Conservation (phyloP, 2,113 vertebrate genomes). For the Vombatus ursinus region DNA sequence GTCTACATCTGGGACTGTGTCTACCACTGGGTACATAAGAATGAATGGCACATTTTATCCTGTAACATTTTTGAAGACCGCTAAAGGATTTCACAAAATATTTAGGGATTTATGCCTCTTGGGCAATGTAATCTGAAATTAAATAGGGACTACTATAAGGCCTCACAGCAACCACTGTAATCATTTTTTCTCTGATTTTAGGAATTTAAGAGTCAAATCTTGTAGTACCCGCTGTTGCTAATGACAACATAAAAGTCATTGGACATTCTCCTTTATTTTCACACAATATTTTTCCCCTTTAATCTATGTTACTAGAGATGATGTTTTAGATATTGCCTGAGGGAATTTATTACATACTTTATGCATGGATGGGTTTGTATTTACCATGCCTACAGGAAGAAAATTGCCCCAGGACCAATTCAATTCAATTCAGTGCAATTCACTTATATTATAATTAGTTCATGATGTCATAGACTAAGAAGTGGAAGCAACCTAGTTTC, state of each 20-base stretch:
- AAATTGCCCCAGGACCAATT: not conserved
- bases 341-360: constrained; percentile 39
- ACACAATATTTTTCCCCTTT: constrained; percentile 48
- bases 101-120: constrained; percentile 66
- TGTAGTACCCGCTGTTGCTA: constrained; percentile 63
- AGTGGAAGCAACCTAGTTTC: not conserved
- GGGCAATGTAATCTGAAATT: constrained; percentile 69
- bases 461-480: not conserved
- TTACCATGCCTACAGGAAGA: constrained; percentile 40
- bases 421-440: not conserved
- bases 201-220: constrained; percentile 61
- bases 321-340: constrained; percentile 57
- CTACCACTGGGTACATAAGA: not conserved
- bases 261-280: constrained; percentile 43
- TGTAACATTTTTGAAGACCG: constrained; percentile 58
- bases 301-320: constrained; percentile 63
- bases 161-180: constrained; percentile 63
- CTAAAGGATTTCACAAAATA: constrained; percentile 69
- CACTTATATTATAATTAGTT: not conserved
- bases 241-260: constrained; percentile 50
- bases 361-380: not conserved
- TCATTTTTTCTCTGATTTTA: constrained; percentile 57
- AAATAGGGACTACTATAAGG: constrained; percentile 65
- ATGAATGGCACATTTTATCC: constrained; percentile 5
- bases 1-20: constrained; percentile 29